A percentile compares a stretch with the other conserved stretches of the same genome.
Evolutionary conservation across 2,888 invertebrate genomes (phyloP).

Genomic region (Nudaria mundana): DNA sequence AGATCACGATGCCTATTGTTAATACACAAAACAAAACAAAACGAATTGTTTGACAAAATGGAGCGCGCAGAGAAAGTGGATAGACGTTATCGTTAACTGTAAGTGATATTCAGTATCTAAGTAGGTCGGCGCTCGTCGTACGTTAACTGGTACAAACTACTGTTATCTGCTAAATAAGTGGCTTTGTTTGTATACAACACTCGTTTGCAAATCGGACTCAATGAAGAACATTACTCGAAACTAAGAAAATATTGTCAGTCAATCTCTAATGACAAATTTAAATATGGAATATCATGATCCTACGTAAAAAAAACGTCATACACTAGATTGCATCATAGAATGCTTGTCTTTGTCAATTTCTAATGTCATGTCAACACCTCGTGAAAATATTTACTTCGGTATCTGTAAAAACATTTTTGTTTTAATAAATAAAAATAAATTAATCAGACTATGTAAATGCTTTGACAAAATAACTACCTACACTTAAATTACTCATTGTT

Average conservation of each 20-base stretch:
- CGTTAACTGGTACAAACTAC: constrained; percentile 56
- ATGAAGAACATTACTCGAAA: not conserved
- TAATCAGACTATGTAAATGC: no score
- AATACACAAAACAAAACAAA: constrained; percentile 27
- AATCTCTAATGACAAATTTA: no score
- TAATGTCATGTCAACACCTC: no score
- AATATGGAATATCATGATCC: no score
- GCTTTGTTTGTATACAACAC: constrained; percentile 42
- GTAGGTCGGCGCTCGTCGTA: constrained; percentile 59
- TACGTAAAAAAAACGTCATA: no score
- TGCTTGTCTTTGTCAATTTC: no score
- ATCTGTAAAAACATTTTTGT: no score
- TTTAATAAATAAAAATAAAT: no score
- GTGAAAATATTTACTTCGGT: no score
- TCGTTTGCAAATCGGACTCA: constrained; percentile 32
- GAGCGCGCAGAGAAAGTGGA: constrained; percentile 64
- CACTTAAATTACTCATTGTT: no score
- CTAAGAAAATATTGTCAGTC: not conserved
- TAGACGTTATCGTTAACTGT: constrained; percentile 55
- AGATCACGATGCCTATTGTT: constrained; percentile 4
- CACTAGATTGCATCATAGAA: no score
- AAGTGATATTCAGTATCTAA: constrained; percentile 69
- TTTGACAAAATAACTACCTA: no score
- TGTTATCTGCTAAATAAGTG: constrained; percentile 48
- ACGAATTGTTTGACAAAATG: constrained; percentile 41